A percentile compares a stretch with the other conserved stretches of the same genome.
phyloP scores from a whole-genome alignment of 2,888 invertebrate genomes.

The Parascotia fuliginaria region DNA sequence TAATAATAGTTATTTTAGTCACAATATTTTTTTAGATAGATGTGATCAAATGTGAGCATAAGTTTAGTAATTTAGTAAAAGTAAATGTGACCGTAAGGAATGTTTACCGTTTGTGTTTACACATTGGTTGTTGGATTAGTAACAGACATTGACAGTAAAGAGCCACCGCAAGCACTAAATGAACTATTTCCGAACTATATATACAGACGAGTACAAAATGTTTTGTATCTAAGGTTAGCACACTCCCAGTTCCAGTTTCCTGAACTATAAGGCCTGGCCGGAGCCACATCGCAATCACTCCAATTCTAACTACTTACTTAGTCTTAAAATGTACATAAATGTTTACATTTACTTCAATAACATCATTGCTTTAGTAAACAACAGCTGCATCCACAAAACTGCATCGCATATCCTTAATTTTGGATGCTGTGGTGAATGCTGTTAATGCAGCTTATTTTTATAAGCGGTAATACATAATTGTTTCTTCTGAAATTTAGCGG shows the following conservation, averaged over 20 bases:
- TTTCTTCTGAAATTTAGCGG: no score
- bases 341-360: constrained; percentile 19
- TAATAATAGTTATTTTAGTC: no score
- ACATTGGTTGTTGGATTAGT: constrained; percentile 5
- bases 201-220: constrained; percentile 64
- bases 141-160: constrained; percentile 44
- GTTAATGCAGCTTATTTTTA: neutral
- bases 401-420: neutral
- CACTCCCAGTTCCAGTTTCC: constrained; percentile 52
- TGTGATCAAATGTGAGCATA: no score
- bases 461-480: neutral
- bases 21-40: no score
- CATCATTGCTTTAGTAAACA: neutral
- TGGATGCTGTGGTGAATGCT: neutral
- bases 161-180: constrained; percentile 53
- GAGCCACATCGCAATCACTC: constrained; percentile 60
- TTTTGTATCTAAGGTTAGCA: constrained; percentile 48
- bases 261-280: constrained; percentile 71
- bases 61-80: no score
- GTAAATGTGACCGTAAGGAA: no score
- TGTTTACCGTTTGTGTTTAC: no score
- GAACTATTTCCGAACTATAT: constrained; percentile 46
- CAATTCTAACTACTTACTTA: constrained; percentile 34
- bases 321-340: constrained; percentile 32
- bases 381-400: neutral